Conservation (phyloP, 2,113 vertebrate genomes). For the Girardinichthys multiradiatus region DNA sequence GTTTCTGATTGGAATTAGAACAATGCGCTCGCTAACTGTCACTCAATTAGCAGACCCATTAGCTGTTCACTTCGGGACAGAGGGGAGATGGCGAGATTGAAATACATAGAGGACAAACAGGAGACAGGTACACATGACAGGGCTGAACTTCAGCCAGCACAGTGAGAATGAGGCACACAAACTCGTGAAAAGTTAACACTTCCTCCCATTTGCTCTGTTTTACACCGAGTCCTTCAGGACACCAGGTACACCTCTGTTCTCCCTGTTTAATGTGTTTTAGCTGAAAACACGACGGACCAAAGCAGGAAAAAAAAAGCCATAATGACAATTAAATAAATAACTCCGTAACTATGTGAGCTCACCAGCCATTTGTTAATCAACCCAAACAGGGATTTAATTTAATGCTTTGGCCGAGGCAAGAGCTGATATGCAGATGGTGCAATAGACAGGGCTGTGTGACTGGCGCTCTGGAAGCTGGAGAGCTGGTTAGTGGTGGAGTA, state of each 20-base stretch:
- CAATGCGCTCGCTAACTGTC: conserved; percentile 66
- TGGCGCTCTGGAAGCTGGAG: conserved; percentile 77
- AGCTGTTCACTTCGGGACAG: conserved; percentile 64
- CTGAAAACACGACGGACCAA: conserved; percentile 9
- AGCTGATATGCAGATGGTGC: conserved; percentile 84
- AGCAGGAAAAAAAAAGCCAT: conserved; percentile 39
- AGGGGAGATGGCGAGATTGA: conserved; percentile 16
- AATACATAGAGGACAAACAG: conserved; percentile 13
- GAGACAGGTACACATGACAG: conserved; percentile 60
- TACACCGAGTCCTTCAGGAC: conserved; percentile 43
- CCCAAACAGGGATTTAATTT: conserved; percentile 85
- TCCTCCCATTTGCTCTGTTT: background rate
- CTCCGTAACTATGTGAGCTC: conserved; percentile 74
- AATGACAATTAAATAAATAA: conserved; percentile 67
- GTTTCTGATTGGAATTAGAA: conserved; percentile 80
- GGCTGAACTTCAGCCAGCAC: conserved; percentile 62
- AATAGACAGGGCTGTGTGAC: conserved; percentile 80
- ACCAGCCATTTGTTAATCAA: conserved; percentile 87
- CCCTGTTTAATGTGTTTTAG: conserved; percentile 22
- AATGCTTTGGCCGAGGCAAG: conserved; percentile 81
- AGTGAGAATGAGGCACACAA: conserved; percentile 33
- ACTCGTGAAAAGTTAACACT: conserved; percentile 37
- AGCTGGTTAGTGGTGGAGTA: conserved; percentile 34
- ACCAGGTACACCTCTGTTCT: conserved; percentile 43
- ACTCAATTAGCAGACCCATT: conserved; percentile 76